Conservation (phyloP, 2,888 invertebrate species). For the Thysanoteuthis rhombus region DNA sequence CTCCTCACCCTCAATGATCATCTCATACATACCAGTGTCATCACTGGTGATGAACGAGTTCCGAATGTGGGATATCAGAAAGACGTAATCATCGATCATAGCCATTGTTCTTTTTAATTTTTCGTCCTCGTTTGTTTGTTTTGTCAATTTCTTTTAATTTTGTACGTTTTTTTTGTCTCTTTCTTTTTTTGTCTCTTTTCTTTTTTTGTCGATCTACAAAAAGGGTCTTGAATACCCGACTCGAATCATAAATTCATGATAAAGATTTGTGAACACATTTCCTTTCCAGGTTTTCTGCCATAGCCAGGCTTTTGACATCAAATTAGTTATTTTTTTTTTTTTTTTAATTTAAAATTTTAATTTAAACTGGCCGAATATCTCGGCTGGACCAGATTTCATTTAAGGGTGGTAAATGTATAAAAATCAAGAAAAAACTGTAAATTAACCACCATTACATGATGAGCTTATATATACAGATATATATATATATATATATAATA, state of each 20-base stretch:
- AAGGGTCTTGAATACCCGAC: neutral
- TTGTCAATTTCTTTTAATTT: neutral
- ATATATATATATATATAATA: neutral
- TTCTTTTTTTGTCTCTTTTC: neutral
- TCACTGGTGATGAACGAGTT: constrained; percentile 95
- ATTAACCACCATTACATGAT: neutral
- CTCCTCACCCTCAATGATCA: constrained; percentile 87
- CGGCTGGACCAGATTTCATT: neutral
- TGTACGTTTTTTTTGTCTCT: neutral
- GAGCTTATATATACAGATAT: neutral
- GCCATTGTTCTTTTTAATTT: constrained; percentile 79
- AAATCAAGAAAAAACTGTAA: neutral
- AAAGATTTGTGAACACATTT: neutral
- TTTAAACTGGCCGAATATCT: neutral
- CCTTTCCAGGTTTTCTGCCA: neutral
- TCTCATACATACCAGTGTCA: constrained; percentile 92
- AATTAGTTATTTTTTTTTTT: neutral
- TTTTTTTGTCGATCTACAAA: neutral
- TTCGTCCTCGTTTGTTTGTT: too few relatives aligned
- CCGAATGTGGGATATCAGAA: constrained; percentile 90
- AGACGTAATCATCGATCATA: constrained; percentile 91
- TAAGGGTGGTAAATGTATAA: neutral
- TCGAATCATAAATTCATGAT: neutral
- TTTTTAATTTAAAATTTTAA: neutral
- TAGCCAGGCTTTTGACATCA: neutral